Evolutionary conservation across 2,888 invertebrate genomes (phyloP).

Genomic region (Acrobasis repandana): DNA sequence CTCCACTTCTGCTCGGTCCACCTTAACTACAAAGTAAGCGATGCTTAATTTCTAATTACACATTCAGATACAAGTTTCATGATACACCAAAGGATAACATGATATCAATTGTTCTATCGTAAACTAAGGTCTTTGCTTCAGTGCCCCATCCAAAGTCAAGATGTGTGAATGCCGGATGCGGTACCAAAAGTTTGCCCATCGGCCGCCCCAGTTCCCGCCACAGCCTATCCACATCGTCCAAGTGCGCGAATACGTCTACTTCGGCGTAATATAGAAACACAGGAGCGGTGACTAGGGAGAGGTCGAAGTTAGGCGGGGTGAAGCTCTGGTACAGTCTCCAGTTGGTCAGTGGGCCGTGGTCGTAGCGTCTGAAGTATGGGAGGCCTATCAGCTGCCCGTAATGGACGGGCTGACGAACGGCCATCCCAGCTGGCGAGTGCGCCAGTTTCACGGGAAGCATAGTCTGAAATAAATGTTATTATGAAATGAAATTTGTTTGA

Average conservation of each 20-base stretch:
- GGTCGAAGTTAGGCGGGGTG: constrained; percentile 80
- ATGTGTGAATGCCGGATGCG: constrained; percentile 84
- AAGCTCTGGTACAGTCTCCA: constrained; percentile 70
- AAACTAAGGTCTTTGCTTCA: constrained; percentile 79
- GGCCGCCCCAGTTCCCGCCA: constrained; percentile 70
- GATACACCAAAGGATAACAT: constrained; percentile 57
- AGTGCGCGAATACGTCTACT: constrained; percentile 83
- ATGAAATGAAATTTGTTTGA: too few relatives aligned
- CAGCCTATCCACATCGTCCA: constrained; percentile 74
- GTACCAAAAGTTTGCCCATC: constrained; percentile 77
- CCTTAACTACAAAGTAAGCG: too few relatives aligned
- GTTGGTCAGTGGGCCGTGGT: constrained; percentile 76
- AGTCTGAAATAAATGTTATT: constrained; percentile 68
- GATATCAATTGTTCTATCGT: constrained; percentile 74
- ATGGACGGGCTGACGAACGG: constrained; percentile 86
- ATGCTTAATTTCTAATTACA: too few relatives aligned
- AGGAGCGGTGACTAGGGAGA: constrained; percentile 77
- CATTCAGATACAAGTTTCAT: constrained; percentile 17
- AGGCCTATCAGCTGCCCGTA: constrained; percentile 84
- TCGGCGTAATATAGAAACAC: constrained; percentile 84
- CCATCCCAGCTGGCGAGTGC: constrained; percentile 86
- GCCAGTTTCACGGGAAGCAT: constrained; percentile 85
- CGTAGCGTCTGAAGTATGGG: constrained; percentile 74
- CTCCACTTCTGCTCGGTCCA: too few relatives aligned
- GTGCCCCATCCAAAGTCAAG: constrained; percentile 86